Conservation (phyloP, 2,888 invertebrate species). For the Tridacna crocea region DNA sequence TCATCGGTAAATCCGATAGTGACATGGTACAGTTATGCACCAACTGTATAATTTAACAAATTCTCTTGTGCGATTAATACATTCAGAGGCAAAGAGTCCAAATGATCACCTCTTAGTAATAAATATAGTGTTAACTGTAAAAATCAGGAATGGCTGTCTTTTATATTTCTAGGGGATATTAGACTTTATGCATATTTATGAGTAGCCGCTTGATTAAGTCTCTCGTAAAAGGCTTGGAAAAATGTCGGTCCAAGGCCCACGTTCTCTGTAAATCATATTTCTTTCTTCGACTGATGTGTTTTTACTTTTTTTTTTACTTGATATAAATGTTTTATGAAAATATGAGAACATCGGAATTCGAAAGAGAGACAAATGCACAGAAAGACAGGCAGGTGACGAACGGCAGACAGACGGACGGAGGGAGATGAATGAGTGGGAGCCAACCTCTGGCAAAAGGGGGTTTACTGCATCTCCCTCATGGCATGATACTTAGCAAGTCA, state of each 20-base stretch:
- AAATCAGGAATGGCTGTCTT: slow-evolving; percentile 36
- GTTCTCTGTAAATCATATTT: slow-evolving; percentile 8
- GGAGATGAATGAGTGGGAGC: no score
- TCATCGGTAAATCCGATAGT: no score
- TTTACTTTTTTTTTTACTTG: no score
- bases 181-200: slow-evolving; percentile 49
- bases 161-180: slow-evolving; percentile 37
- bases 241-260: neutral
- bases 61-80: slow-evolving; percentile 10
- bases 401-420: no score
- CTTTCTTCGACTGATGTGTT: neutral
- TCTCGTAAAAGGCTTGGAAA: slow-evolving; percentile 24
- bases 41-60: neutral
- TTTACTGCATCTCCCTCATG: no score
- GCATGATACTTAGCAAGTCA: no score
- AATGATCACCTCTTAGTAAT: slow-evolving; percentile 30
- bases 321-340: no score
- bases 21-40: neutral
- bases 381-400: no score
- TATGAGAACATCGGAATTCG: no score
- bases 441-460: no score
- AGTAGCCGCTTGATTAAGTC: slow-evolving; percentile 31
- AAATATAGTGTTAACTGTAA: slow-evolving; percentile 45
- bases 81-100: slow-evolving; percentile 5
- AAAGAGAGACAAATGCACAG: no score